A percentile compares a stretch with the other conserved stretches of the same genome.
Conservation (phyloP, 2,797 vertebrate genomes). For the Eremophila alpestris region DNA sequence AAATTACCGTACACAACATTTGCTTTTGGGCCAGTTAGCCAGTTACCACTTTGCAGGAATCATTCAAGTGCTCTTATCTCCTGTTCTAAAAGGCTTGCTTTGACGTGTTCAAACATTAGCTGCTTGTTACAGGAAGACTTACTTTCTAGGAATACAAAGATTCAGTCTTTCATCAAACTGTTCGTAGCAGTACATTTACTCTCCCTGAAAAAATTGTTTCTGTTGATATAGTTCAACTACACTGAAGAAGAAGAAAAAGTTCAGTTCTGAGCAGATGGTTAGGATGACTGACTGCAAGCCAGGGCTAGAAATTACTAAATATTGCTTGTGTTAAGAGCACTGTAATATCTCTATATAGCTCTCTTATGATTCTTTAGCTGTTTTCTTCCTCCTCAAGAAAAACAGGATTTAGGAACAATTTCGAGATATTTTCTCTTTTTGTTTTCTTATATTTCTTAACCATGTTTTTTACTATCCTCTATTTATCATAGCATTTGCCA, state of each 20-base stretch:
- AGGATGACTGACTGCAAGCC: slow-evolving; percentile 44
- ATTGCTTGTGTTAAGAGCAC: slow-evolving; percentile 15
- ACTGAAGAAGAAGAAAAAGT: slow-evolving; percentile 59
- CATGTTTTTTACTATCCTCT: not conserved
- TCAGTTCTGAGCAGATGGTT: slow-evolving; percentile 56
- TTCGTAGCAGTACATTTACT: slow-evolving; percentile 42
- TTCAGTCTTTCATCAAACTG: slow-evolving; percentile 45
- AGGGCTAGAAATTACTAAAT: slow-evolving; percentile 38
- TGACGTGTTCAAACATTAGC: slow-evolving; percentile 46
- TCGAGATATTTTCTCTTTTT: not conserved
- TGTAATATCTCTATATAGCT: slow-evolving; percentile 22
- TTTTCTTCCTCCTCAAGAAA: not conserved
- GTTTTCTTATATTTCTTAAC: not conserved
- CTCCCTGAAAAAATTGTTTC: slow-evolving; percentile 55
- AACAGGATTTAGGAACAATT: not conserved
- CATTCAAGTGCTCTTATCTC: slow-evolving; percentile 59
- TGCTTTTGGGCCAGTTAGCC: slow-evolving; percentile 36
- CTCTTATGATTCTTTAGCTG: not conserved
- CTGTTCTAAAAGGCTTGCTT: slow-evolving; percentile 51
- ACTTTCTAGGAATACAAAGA: slow-evolving; percentile 53
- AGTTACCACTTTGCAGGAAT: slow-evolving; percentile 5
- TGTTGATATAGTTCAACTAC: slow-evolving; percentile 65
- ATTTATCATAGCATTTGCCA: not conserved
- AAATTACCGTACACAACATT: not conserved
- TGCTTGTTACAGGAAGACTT: slow-evolving; percentile 52